Evolutionary conservation across 1,140 invertebrate genomes (phyloP).

Genomic region (Littorina saxatilis): DNA sequence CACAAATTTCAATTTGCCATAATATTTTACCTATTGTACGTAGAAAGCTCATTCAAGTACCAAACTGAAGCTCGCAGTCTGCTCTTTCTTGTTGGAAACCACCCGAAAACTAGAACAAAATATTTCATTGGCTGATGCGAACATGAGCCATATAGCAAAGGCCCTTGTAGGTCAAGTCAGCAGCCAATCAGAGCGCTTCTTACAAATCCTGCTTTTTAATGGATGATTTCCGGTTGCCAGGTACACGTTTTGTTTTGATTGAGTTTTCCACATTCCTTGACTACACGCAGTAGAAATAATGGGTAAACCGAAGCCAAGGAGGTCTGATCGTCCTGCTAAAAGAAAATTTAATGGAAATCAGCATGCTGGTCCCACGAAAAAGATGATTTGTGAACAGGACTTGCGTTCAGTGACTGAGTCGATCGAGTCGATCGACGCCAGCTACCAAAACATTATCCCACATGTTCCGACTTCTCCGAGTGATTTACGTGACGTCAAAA

Average conservation of each 20-base stretch:
- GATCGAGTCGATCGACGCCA: neutral
- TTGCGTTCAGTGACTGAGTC: too few species aligned
- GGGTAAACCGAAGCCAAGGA: neutral
- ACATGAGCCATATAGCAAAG: neutral
- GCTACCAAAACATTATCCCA: neutral
- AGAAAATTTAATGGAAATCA: neutral
- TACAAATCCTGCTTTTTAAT: neutral
- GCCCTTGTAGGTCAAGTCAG: too few species aligned
- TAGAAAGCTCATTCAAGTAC: neutral
- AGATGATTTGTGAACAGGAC: too few species aligned
- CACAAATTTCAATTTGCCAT: neutral
- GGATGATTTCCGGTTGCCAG: neutral
- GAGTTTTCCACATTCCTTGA: neutral
- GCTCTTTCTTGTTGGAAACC: neutral
- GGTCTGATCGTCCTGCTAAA: too few species aligned
- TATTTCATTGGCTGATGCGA: neutral
- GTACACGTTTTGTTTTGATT: neutral
- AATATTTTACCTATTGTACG: neutral
- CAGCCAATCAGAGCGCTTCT: constrained; percentile 3
- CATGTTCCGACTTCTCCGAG: neutral
- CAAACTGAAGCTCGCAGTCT: neutral
- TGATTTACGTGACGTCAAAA: neutral
- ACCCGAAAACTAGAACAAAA: neutral
- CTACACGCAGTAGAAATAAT: neutral
- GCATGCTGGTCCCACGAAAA: neutral